phyloP scores from a whole-genome alignment of 2,113 vertebrate genomes.

The Mystacornis crossleyi region DNA sequence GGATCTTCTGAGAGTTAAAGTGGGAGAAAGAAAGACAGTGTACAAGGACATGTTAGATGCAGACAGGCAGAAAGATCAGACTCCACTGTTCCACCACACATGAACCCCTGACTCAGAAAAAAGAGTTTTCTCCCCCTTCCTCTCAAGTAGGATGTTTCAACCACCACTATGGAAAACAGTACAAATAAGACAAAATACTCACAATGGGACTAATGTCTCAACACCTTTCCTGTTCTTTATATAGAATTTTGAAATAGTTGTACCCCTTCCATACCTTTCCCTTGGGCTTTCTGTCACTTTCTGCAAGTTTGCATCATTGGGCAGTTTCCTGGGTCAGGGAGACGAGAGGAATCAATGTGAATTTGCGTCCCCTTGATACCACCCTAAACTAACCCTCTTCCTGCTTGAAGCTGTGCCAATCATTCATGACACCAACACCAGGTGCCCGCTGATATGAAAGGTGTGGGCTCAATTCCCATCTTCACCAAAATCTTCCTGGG shows the following conservation, averaged over 20 bases:
- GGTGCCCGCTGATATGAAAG: background rate
- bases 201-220: background rate
- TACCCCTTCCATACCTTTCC: background rate
- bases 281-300: background rate
- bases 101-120: background rate
- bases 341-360: background rate
- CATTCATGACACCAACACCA: accelerated
- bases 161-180: background rate
- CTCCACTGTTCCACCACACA: background rate
- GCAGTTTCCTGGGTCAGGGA: background rate
- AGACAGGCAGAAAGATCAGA: background rate
- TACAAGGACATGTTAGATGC: background rate
- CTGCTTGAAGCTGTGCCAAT: background rate
- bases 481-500: background rate
- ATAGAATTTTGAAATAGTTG: background rate
- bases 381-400: background rate
- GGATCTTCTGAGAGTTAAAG: background rate
- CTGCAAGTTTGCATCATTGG: background rate
- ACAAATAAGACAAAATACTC: background rate
- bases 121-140: background rate
- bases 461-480: background rate
- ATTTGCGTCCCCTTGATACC: background rate
- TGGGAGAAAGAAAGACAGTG: background rate
- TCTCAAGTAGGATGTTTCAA: background rate
- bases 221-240: background rate